A percentile compares a stretch with the other conserved stretches of the same genome.
These are phyloP conservation scores for Thalassophryne amazonica DNA, from an alignment of 2,797 vertebrate species.

Conservation along the genomic window DNA sequence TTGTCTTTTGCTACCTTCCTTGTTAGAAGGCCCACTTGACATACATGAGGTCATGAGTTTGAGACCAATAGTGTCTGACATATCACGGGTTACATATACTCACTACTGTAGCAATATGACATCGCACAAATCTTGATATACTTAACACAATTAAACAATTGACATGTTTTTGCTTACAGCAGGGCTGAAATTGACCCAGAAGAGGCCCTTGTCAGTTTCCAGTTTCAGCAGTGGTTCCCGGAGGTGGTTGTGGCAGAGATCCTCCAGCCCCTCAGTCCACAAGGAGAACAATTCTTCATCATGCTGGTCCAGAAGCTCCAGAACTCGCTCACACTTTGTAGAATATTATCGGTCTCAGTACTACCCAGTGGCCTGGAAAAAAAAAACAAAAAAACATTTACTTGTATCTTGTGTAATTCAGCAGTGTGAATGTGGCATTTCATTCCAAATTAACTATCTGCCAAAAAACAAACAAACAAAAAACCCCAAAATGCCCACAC, in stretches of 20 bases:
- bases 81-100: not conserved
- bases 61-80: not conserved
- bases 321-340: slow-evolving; percentile 75
- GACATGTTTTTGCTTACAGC: slow-evolving; percentile 58
- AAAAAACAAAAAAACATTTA: too few species aligned
- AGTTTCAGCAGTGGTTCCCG: slow-evolving; percentile 66
- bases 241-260: slow-evolving; percentile 71
- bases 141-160: not conserved
- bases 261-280: slow-evolving; percentile 70
- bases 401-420: not conserved
- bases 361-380: slow-evolving; percentile 66
- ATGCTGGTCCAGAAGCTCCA: slow-evolving; percentile 72
- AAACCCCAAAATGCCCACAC: too few species aligned
- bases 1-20: too few species aligned
- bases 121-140: not conserved
- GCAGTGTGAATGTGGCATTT: not conserved
- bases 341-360: slow-evolving; percentile 68
- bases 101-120: not conserved
- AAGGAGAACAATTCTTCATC: slow-evolving; percentile 66
- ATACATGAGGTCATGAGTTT: too few species aligned
- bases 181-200: slow-evolving; percentile 77
- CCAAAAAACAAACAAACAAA: too few species aligned
- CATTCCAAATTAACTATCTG: not conserved
- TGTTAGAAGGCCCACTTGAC: too few species aligned
- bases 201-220: slow-evolving; percentile 57